Evolutionary conservation across 2,888 invertebrate genomes (phyloP).

Genomic region (Microdon myrmicae): DNA sequence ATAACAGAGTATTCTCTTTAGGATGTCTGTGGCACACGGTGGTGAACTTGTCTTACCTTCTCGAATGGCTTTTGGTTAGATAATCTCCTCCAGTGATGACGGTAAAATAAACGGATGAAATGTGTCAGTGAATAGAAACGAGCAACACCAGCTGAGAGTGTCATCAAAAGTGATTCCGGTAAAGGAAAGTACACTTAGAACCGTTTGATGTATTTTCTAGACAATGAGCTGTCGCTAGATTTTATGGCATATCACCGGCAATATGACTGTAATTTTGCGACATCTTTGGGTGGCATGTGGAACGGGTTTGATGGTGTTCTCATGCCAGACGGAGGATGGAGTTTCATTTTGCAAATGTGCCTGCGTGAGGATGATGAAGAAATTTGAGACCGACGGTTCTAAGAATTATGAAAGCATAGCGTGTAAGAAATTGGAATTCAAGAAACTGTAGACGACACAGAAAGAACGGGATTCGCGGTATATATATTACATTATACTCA

Average conservation of each 20-base stretch:
- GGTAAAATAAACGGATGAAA: slow-evolving; percentile 7
- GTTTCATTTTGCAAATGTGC: slow-evolving; percentile 12
- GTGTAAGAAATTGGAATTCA: slow-evolving; percentile 1
- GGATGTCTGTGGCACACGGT: slow-evolving; percentile 8
- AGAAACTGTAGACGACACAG: neutral
- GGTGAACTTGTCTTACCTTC: neutral
- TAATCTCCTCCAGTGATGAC: slow-evolving; percentile 5
- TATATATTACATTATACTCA: neutral
- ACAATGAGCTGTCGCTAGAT: slow-evolving; percentile 35
- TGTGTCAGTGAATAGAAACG: slow-evolving; percentile 20
- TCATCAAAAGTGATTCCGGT: slow-evolving; percentile 26
- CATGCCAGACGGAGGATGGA: slow-evolving; percentile 1
- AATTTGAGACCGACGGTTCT: slow-evolving; percentile 24
- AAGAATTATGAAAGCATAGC: slow-evolving; percentile 14
- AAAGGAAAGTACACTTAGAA: slow-evolving; percentile 36
- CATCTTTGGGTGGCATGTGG: slow-evolving; percentile 28
- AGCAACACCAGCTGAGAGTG: slow-evolving; percentile 17
- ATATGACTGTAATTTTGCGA: slow-evolving; percentile 22
- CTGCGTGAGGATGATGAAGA: slow-evolving; percentile 17
- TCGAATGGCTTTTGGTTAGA: slow-evolving; percentile 15
- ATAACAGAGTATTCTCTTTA: slow-evolving; percentile 5
- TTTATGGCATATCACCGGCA: slow-evolving; percentile 5
- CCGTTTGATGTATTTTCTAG: slow-evolving; percentile 19
- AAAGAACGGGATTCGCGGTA: neutral
- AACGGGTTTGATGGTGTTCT: slow-evolving; percentile 29